These are phyloP conservation scores for Iphiclides podalirius DNA, from an alignment of 2,888 invertebrate genomes.

Conservation along the genomic window DNA sequence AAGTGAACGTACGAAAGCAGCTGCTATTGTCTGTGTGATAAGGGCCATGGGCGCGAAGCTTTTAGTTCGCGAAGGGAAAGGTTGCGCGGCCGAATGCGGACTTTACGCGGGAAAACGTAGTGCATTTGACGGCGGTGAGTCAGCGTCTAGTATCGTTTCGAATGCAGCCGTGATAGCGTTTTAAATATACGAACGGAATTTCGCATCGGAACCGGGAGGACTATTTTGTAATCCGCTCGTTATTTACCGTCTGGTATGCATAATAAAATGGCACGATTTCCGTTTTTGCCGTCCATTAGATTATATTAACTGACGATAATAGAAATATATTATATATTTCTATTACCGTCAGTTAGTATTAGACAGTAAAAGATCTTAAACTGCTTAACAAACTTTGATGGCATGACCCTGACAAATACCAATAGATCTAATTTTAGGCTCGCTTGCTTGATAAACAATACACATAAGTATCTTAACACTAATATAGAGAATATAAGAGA, in stretches of 20 bases:
- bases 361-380: too few relatives aligned
- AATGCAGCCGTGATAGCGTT: conserved; percentile 54
- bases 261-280: conserved; percentile 8
- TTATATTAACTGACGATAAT: too few relatives aligned
- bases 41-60: conserved; percentile 24
- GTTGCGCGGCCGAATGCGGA: conserved; percentile 33
- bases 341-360: too few relatives aligned
- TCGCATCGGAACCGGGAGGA: conserved; percentile 23
- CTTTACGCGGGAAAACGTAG: conserved; percentile 64
- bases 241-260: conserved; percentile 12
- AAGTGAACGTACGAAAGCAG: conserved; percentile 25
- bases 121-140: conserved; percentile 53
- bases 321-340: too few relatives aligned
- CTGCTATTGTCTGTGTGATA: conserved; percentile 30
- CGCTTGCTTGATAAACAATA: too few relatives aligned
- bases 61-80: background rate
- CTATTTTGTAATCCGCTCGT: conserved; percentile 20
- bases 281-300: conserved; percentile 11
- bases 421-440: too few relatives aligned
- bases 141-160: conserved; percentile 53
- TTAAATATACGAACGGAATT: conserved; percentile 33
- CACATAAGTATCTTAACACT: too few relatives aligned
- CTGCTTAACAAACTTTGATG: too few relatives aligned
- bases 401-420: too few relatives aligned
- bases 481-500: too few relatives aligned